phyloP scores from a whole-genome alignment of 2,888 invertebrate genomes.

The Troglohyphantes excavatus region DNA sequence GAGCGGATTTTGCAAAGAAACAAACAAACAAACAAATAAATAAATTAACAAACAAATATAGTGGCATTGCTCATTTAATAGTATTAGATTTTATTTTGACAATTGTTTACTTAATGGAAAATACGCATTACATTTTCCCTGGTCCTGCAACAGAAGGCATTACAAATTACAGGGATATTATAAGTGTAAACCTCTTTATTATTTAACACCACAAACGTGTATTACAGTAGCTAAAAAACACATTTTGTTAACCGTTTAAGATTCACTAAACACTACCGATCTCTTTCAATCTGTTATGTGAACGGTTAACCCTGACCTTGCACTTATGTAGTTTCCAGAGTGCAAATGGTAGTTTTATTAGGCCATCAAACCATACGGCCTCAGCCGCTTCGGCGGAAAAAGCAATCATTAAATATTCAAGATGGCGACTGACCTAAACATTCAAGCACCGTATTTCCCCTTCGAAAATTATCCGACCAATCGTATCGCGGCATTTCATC shows the following conservation, averaged over 20 bases:
- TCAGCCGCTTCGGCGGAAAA: slow-evolving; percentile 21
- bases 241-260: slow-evolving; percentile 37
- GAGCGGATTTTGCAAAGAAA: too few species aligned
- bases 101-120: too few species aligned
- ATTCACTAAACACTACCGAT: slow-evolving; percentile 64
- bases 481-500: slow-evolving; percentile 34
- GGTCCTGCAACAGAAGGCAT: too few species aligned
- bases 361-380: slow-evolving; percentile 69
- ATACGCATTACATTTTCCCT: too few species aligned
- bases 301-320: slow-evolving; percentile 76
- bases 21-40: too few species aligned
- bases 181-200: too few species aligned
- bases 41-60: too few species aligned
- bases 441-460: slow-evolving; percentile 40
- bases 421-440: slow-evolving; percentile 70
- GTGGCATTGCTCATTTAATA: too few species aligned
- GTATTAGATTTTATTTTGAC: too few species aligned
- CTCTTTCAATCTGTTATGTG: slow-evolving; percentile 54
- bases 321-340: slow-evolving; percentile 65
- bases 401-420: slow-evolving; percentile 76
- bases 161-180: too few species aligned
- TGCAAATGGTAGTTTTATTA: slow-evolving; percentile 77
- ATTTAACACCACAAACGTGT: neutral
- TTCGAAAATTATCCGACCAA: slow-evolving; percentile 43
- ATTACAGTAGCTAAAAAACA: neutral